Percentiles rank a stretch among this genome's conserved stretches.
Conservation (phyloP, 2,113 vertebrate genomes). For the Anguilla japonica region DNA sequence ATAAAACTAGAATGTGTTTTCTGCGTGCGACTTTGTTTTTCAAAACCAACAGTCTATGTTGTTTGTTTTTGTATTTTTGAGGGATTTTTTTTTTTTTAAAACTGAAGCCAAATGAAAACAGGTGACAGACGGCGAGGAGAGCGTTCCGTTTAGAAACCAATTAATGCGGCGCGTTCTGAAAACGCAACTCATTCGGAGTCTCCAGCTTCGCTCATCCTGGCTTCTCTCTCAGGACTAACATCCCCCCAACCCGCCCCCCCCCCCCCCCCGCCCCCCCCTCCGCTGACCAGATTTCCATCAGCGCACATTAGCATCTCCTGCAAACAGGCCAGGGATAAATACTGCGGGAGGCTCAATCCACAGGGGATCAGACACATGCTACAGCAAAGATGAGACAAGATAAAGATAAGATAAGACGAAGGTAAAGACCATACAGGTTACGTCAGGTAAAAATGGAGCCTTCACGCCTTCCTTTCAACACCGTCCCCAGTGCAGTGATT, state of each 20-base stretch:
- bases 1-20: too few species aligned
- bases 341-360: constrained; percentile 52
- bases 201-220: constrained; percentile 12
- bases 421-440: neutral
- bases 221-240: constrained; percentile 12
- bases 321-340: constrained; percentile 39
- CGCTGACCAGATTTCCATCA: constrained; percentile 39
- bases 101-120: constrained; percentile 49
- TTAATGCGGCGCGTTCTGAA: constrained; percentile 59
- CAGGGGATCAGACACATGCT: constrained; percentile 68
- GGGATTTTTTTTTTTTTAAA: constrained; percentile 45
- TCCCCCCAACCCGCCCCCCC: too few species aligned
- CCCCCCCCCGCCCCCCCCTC: too few species aligned
- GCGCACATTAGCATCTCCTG: constrained; percentile 36
- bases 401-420: constrained; percentile 7
- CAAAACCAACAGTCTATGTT: neutral
- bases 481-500: too few species aligned
- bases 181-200: constrained; percentile 64
- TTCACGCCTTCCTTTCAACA: too few species aligned
- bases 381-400: constrained; percentile 28
- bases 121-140: constrained; percentile 57
- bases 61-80: neutral
- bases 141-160: constrained; percentile 67
- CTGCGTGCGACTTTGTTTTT: too few species aligned
- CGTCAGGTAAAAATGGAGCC: neutral